These are phyloP conservation scores for Peromyscus melanophrys DNA, from an alignment of 2,797 vertebrate species.

Conservation along the genomic window DNA sequence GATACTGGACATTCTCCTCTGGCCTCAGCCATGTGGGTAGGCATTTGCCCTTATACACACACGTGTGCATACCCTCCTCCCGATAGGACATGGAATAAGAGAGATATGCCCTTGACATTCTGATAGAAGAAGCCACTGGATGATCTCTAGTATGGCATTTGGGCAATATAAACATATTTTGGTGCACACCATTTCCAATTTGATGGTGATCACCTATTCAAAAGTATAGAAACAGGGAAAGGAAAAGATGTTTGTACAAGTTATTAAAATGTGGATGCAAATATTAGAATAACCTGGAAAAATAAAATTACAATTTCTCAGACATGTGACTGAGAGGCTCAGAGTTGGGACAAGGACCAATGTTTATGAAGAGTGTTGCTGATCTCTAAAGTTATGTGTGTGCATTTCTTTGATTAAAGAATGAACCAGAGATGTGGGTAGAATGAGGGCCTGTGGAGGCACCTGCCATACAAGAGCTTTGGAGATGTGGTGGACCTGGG, in stretches of 20 bases:
- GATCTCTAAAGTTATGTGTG: background rate
- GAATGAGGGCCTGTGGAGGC: no score
- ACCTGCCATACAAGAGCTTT: no score
- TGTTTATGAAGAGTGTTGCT: background rate
- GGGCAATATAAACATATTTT: background rate
- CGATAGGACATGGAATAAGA: background rate
- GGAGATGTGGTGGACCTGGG: no score
- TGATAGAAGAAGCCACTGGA: background rate
- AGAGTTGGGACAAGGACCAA: no score
- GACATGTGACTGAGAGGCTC: no score
- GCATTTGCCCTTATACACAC: no score
- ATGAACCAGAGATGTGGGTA: background rate
- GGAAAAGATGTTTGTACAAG: no score
- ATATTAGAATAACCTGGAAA: background rate
- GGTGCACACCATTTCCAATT: no score
- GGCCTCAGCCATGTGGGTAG: no score
- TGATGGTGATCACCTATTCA: no score
- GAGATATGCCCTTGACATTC: background rate
- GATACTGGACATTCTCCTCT: background rate
- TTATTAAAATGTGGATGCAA: background rate
- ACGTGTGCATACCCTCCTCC: no score
- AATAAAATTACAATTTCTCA: background rate
- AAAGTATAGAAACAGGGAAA: no score
- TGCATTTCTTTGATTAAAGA: background rate
- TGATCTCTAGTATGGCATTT: background rate